Evolutionary conservation across 2,113 vertebrate genomes (phyloP).

Genomic region (Psittacara wagleri): DNA sequence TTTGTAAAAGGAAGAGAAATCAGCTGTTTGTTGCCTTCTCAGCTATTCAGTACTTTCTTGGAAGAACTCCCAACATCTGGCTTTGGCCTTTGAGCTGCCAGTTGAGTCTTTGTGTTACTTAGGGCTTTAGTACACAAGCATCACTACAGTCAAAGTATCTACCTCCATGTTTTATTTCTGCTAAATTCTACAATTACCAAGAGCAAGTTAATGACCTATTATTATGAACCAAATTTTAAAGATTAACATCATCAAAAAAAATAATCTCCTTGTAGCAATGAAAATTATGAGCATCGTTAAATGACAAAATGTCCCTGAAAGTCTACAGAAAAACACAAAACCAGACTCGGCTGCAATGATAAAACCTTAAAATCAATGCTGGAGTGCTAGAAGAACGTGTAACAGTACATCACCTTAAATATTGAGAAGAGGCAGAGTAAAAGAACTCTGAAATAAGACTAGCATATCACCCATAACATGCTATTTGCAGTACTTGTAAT

Average conservation of each 20-base stretch:
- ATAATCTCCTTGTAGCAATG: neutral
- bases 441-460: neutral
- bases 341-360: neutral
- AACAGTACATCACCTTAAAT: neutral
- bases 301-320: neutral
- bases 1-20: neutral
- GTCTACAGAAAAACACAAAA: neutral
- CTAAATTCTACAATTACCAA: neutral
- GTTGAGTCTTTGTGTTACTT: neutral
- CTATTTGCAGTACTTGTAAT: neutral
- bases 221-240: neutral
- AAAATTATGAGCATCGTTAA: neutral
- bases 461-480: neutral
- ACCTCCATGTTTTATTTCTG: neutral
- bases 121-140: neutral
- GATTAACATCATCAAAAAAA: neutral
- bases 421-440: neutral
- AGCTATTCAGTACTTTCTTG: neutral
- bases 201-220: neutral
- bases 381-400: neutral
- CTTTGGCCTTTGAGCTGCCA: neutral
- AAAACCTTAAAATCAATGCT: neutral
- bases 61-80: neutral
- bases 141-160: neutral
- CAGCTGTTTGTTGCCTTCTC: neutral